phyloP scores from a whole-genome alignment of 2,888 invertebrate species.

The Ormia ochracea region DNA sequence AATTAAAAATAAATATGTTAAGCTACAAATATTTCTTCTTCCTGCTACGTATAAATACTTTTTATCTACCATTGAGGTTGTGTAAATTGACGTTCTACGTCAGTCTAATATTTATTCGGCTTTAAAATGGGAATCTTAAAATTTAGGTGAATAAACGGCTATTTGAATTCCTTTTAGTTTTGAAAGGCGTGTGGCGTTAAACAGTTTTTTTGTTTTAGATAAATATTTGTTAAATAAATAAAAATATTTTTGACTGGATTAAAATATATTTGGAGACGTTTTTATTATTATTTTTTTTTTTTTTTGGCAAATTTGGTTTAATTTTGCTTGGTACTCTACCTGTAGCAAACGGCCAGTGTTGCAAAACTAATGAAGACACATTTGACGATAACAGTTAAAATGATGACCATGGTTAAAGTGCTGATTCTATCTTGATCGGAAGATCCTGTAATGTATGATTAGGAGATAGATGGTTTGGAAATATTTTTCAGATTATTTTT shows the following conservation, averaged over 20 bases:
- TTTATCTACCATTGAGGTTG: too few species aligned
- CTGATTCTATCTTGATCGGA: slow-evolving; percentile 89
- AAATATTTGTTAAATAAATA: too few species aligned
- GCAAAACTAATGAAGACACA: slow-evolving; percentile 97
- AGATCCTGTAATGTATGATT: slow-evolving; percentile 80
- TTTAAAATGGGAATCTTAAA: too few species aligned
- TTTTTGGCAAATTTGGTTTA: slow-evolving; percentile 7
- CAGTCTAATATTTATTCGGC: too few species aligned
- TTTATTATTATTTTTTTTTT: background rate
- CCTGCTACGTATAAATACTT: too few species aligned
- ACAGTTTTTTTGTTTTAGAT: too few species aligned
- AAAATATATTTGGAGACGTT: slow-evolving; percentile 7
- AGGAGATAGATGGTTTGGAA: slow-evolving; percentile 21
- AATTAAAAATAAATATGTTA: too few species aligned
- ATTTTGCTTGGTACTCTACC: slow-evolving; percentile 81
- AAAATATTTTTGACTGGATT: slow-evolving; percentile 8
- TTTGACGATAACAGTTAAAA: slow-evolving; percentile 94
- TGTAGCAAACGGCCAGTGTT: slow-evolving; percentile 96
- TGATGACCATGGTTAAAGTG: slow-evolving; percentile 93
- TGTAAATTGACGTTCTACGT: too few species aligned
- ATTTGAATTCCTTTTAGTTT: too few species aligned
- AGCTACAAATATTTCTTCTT: too few species aligned
- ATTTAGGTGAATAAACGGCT: too few species aligned
- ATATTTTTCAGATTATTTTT: background rate
- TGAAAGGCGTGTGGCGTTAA: too few species aligned